Percentiles rank a stretch among this genome's conserved stretches.
Conservation (phyloP, 1,140 invertebrate species). For the Hylyphantes graminicola region DNA sequence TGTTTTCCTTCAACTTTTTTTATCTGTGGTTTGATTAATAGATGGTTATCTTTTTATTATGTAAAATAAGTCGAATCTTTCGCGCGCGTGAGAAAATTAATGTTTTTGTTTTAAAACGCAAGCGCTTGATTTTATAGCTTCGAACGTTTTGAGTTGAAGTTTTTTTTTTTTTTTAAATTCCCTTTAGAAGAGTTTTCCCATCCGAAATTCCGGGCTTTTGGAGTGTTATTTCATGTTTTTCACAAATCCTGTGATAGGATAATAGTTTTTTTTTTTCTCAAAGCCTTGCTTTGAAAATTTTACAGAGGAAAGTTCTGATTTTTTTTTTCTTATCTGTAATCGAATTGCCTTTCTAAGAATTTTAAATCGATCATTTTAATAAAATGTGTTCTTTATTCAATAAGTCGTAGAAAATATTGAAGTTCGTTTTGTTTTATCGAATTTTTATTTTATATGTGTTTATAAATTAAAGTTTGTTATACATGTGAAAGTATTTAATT, state of each 20-base stretch:
- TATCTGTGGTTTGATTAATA: slow-evolving; percentile 31
- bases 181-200: neutral
- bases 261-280: slow-evolving; percentile 24
- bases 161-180: neutral
- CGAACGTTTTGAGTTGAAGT: slow-evolving; percentile 24
- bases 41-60: slow-evolving; percentile 51
- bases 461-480: too few species aligned
- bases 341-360: too few species aligned
- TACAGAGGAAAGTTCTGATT: too few species aligned
- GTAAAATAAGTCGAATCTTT: slow-evolving; percentile 43
- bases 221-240: slow-evolving; percentile 45
- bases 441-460: too few species aligned
- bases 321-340: too few species aligned
- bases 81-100: slow-evolving; percentile 32
- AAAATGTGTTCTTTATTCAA: too few species aligned
- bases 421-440: too few species aligned
- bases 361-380: too few species aligned
- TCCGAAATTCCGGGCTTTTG: slow-evolving; percentile 5
- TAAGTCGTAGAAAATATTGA: too few species aligned
- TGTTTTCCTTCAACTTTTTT: slow-evolving; percentile 40
- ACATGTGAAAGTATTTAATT: too few species aligned
- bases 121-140: slow-evolving; percentile 53
- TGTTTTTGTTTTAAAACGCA: slow-evolving; percentile 51
- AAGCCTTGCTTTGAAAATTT: too few species aligned
- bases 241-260: slow-evolving; percentile 27